Evolutionary conservation across 2,888 invertebrate genomes (phyloP).

Genomic region (Sphaerophoria taeniata): DNA sequence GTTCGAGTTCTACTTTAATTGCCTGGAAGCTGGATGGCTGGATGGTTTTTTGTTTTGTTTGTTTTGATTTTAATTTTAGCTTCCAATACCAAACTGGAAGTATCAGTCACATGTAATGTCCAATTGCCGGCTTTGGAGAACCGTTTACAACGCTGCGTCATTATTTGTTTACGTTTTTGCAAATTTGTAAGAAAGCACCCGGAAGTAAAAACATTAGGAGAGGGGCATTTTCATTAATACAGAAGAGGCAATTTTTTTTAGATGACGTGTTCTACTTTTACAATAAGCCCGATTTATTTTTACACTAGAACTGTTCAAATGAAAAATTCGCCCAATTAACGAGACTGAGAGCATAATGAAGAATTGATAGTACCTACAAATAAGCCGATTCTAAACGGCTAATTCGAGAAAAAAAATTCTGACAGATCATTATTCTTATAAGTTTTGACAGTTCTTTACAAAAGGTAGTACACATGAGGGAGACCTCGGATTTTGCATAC

Average conservation of each 20-base stretch:
- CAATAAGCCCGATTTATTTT: too few relatives aligned
- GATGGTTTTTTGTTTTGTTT: constrained; percentile 42
- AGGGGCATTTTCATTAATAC: constrained; percentile 14
- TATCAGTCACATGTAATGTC: constrained; percentile 42
- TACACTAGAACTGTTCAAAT: too few relatives aligned
- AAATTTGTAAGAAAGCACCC: constrained; percentile 36
- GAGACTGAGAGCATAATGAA: too few relatives aligned
- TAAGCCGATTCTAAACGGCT: too few relatives aligned
- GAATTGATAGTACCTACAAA: too few relatives aligned
- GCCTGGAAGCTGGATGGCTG: constrained; percentile 39
- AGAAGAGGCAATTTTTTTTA: constrained; percentile 1
- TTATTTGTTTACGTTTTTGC: constrained; percentile 58
- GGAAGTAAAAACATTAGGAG: constrained; percentile 7
- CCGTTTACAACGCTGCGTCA: constrained; percentile 39
- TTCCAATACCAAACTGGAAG: constrained; percentile 61
- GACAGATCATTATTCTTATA: too few relatives aligned
- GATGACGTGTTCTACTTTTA: too few relatives aligned
- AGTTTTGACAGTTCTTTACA: too few relatives aligned
- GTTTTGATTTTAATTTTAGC: constrained; percentile 54
- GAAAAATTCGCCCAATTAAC: too few relatives aligned
- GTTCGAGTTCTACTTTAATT: constrained; percentile 44
- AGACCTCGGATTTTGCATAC: too few relatives aligned
- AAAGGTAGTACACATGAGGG: too few relatives aligned
- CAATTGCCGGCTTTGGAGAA: constrained; percentile 51
- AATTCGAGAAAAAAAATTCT: too few relatives aligned